Base-by-base conservation (phyloP, 2,888 invertebrate genomes). In the Cybosia mesomella region DNA sequence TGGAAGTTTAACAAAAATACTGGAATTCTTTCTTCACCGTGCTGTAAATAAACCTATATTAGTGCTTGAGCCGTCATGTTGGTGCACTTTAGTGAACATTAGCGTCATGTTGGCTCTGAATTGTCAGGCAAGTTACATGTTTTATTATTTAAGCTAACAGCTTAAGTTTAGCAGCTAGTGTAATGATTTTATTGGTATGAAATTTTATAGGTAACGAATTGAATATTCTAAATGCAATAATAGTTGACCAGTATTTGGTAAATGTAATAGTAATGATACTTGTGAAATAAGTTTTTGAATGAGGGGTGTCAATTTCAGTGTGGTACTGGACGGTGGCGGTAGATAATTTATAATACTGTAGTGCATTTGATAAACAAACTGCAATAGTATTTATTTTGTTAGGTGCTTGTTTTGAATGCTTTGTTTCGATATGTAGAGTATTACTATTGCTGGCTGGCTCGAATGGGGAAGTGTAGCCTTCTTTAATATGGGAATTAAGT, bases 31-130 rank as follows among this genome's bases (percentile, higher is more conserved):
- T 0, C 32, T 15, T 28, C 28, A 22, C 32, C 34, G 28, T 32
- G 32, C 18, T 53, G 34, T n/a, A 63, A 34, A 68, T 68, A 63
- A 65, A 62, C 39, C 54, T 61, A 66, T 55, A 66, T 64, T 36
- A 54, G 15, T 21, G 32, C 36, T 8, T 54, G 13, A 22, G 59
- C 54, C 64, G 72, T 64, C 72, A 67, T 75, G 75, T 75, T 63
- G 22, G 54, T 53, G 28, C 21, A 59, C 34, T 64, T 73, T 73
- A 66, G 64, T 67, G 64, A 58, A 62, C 67, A 67, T 68, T 66
- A 62, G 39, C 34, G 53, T n/a, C 60, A 15, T 62, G 49, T 61
- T 59, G 22, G 22, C 32, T 66, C 32, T 67, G 18, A 10, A 13
- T 59, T 58, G 49, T 53, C 36, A n/a, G 10, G 36, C 58, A 60